Evolutionary conservation across 2,113 vertebrate genomes (phyloP).

Genomic region (Pomatorhinus ruficollis): DNA sequence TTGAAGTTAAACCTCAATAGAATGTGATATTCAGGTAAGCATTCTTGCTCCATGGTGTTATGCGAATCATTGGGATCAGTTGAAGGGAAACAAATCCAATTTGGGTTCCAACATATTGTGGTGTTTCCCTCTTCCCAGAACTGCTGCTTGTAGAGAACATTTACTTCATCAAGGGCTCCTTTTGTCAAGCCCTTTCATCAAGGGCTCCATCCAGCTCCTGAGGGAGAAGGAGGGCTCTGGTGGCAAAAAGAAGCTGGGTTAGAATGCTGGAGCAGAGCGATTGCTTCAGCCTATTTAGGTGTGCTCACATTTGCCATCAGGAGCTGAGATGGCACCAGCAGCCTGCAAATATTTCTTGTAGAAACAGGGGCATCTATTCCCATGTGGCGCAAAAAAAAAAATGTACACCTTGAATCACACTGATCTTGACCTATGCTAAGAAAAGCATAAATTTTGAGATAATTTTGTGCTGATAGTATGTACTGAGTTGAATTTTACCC

Average conservation of each 20-base stretch:
- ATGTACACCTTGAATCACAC: not conserved
- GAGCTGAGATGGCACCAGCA: not conserved
- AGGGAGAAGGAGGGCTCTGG: not conserved
- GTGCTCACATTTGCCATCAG: not conserved
- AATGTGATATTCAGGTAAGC: not conserved
- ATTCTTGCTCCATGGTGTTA: not conserved
- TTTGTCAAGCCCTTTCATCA: no score
- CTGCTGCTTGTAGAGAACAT: not conserved
- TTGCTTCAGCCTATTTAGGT: not conserved
- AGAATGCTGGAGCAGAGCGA: not conserved
- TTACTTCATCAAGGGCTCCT: not conserved
- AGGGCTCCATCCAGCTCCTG: not conserved
- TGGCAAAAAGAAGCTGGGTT: not conserved
- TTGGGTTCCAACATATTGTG: not conserved
- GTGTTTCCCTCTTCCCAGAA: not conserved
- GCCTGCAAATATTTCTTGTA: not conserved
- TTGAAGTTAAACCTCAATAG: not conserved
- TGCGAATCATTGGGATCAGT: not conserved
- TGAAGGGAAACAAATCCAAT: not conserved
- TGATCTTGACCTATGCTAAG: not conserved
- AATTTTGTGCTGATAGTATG: not conserved
- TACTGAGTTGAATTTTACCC: not conserved
- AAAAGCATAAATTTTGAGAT: not conserved
- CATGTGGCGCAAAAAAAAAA: fast-evolving
- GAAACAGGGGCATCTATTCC: not conserved